These are phyloP conservation scores for Pangasius krempfi DNA, from an alignment of 2,797 vertebrate species.

Conservation along the genomic window DNA sequence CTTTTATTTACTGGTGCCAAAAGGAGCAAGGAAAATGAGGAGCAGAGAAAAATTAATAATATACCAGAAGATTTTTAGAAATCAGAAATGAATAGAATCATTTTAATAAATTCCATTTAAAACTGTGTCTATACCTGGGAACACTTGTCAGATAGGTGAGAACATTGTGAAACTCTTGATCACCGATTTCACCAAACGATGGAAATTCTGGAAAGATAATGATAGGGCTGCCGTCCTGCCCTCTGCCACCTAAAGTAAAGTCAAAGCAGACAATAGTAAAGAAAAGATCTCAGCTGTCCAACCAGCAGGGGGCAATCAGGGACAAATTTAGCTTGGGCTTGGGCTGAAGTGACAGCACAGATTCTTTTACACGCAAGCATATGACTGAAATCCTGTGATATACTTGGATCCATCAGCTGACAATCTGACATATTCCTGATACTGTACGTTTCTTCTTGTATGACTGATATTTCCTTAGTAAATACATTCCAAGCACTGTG, in stretches of 20 bases:
- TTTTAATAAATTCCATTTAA: not conserved
- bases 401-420: not conserved
- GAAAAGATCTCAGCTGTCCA: not conserved
- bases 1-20: not conserved
- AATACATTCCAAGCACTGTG: not conserved
- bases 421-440: not conserved
- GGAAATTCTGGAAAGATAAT: constrained; percentile 93
- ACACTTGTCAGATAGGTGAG: constrained; percentile 88
- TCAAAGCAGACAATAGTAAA: constrained; percentile 10
- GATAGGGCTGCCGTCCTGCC: constrained; percentile 84
- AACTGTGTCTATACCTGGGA: constrained; percentile 79
- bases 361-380: not conserved
- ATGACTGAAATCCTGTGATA: constrained; percentile 1
- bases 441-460: not conserved
- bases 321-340: not conserved
- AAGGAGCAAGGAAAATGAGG: not conserved
- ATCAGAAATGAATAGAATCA: not conserved
- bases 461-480: not conserved
- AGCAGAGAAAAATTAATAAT: not conserved
- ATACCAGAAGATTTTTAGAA: not conserved
- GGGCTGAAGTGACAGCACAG: not conserved
- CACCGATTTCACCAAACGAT: constrained; percentile 83
- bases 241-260: constrained; percentile 81
- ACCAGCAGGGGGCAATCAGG: not conserved
- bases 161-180: constrained; percentile 88